Base-by-base conservation (phyloP, 2,797 vertebrate species). In the Megalops cyprinoides region DNA sequence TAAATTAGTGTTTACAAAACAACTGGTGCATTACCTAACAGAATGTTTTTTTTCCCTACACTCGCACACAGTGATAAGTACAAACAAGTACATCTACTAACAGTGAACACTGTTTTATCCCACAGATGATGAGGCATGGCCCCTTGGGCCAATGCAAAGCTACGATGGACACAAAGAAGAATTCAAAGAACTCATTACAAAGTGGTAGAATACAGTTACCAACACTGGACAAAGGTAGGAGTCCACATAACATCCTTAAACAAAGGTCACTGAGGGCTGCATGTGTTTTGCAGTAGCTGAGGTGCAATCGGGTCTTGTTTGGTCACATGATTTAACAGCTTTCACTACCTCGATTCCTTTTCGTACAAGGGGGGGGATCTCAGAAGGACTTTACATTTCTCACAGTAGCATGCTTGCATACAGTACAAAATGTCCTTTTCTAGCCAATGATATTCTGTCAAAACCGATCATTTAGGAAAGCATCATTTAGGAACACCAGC, bases 1-100 rank as follows among this genome's bases (percentile, higher is more conserved):
- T 98, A 98, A 97, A 97, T 97, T 98, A 98, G 97, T 98, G 97
- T 98, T 98, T 96, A 97, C 94, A 98, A 95, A 95, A 81, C 56
- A 96, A 94, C 93, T 90, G 92, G 93, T 94, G 93, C 91, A 93
- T 92, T 93, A 93, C 90, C 90, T 92, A 92, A 92, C 69, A 10
- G 34, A 79, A n/a, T 31, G n/a, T 10, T 42, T 37, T 28, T 25
- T 55, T 78, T n/a, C n/a, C n/a, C n/a, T 67, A 65, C 44, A 8
- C 58, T 39, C 15, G 49, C 85, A 90, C 34, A 91, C 89, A 90
- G 88, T 87, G 89, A 92, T 87, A 88, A 87, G 82, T n/a, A 62
- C 58, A 23, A 25, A n/a, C 20, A 62, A 25, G 58, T 23, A 62
- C n/a, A 23, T 62, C 20, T 1, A 6, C n/a, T 62, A 86, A 87